Conservation (phyloP, 2,888 invertebrate species). For the Agrotis puta region DNA sequence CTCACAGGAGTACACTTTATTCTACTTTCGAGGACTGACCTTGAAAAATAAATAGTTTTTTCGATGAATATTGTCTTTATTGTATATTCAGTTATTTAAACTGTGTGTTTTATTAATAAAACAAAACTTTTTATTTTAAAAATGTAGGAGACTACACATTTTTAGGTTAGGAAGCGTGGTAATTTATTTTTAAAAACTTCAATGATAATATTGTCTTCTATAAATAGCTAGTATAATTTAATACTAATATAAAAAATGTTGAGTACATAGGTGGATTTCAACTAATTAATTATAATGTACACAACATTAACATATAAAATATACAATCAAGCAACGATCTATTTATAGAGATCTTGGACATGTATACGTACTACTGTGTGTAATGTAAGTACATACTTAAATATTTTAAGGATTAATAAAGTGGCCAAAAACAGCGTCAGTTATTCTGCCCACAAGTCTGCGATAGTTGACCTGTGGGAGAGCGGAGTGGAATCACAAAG, state of each 20-base stretch:
- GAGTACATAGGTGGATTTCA: no score
- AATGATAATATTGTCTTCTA: not conserved
- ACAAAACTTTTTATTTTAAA: not conserved
- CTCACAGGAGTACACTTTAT: not conserved
- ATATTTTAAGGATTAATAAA: slow-evolving; percentile 27
- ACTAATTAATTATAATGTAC: no score
- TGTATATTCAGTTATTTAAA: no score
- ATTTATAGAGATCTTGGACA: no score
- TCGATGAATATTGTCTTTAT: no score
- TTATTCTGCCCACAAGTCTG: slow-evolving; percentile 75
- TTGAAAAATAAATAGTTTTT: not conserved
- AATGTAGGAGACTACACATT: not conserved
- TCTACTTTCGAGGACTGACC: no score
- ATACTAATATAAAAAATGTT: no score
- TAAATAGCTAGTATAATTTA: not conserved
- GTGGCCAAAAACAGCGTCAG: slow-evolving; percentile 83
- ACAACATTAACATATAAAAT: no score
- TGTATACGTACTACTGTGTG: no score
- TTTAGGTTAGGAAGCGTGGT: slow-evolving; percentile 31
- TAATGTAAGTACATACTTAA: no score
- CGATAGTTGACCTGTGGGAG: slow-evolving; percentile 80
- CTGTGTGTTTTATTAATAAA: not conserved
- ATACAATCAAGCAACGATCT: no score
- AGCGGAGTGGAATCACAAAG: slow-evolving; percentile 78
- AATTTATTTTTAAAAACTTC: not conserved